Conservation (phyloP, 1,140 invertebrate genomes). For the Drosophila subpulchrella region DNA sequence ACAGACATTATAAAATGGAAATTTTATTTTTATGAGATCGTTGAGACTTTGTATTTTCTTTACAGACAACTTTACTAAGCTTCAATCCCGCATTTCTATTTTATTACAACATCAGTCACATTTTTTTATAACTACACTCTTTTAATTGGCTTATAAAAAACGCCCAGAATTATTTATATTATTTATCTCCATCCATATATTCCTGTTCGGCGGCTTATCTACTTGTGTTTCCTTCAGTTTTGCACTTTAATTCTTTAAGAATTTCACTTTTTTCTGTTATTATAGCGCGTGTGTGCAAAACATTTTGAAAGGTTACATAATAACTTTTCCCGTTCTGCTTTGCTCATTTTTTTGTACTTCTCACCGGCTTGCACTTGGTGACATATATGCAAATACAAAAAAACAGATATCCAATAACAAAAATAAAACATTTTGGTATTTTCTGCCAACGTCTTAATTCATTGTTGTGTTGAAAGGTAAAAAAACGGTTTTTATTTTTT, state of each 20-base stretch:
- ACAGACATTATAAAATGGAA: too few species aligned
- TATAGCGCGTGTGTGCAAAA: conserved; percentile 14
- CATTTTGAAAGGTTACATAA: conserved; percentile 54
- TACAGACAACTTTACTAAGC: background rate
- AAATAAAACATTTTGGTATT: conserved; percentile 3
- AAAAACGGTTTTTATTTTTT: conserved; percentile 5
- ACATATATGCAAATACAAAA: background rate
- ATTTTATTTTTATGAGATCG: background rate
- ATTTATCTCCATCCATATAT: background rate
- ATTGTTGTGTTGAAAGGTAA: conserved; percentile 6
- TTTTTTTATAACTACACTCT: background rate
- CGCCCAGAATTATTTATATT: background rate
- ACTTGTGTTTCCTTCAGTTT: background rate
- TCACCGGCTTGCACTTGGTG: conserved; percentile 23
- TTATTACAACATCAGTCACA: conserved; percentile 1
- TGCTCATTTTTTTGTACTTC: conserved; percentile 31
- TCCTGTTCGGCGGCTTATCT: background rate
- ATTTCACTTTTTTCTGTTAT: conserved; percentile 28
- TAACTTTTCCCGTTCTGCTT: conserved; percentile 42
- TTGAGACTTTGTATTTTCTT: too few species aligned
- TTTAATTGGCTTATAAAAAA: conserved; percentile 3
- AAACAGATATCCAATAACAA: conserved; percentile 20
- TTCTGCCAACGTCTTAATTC: conserved; percentile 39
- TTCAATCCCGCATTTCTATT: background rate
- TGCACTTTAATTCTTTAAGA: conserved; percentile 2